Conservation (phyloP, 2,797 vertebrate species). For the Paguma larvata region DNA sequence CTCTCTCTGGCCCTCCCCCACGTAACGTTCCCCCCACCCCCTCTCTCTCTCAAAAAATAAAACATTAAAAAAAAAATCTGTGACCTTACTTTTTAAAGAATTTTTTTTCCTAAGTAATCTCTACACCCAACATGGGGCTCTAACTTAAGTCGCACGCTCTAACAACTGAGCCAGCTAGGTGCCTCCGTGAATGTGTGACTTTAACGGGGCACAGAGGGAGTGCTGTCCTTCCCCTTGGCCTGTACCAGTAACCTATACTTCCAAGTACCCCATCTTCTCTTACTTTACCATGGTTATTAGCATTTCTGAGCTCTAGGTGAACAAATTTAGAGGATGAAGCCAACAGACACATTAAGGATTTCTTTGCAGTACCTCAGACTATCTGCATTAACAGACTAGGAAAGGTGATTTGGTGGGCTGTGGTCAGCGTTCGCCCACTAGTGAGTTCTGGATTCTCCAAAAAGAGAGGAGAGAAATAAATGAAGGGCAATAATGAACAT, state of each 20-base stretch:
- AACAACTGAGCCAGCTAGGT: neutral
- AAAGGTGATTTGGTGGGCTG: neutral
- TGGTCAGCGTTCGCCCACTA: neutral
- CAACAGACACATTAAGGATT: neutral
- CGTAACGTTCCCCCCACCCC: no score
- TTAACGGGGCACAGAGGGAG: neutral
- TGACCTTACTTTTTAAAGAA: neutral
- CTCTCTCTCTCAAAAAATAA: neutral
- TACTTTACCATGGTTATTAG: neutral
- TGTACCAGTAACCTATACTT: neutral
- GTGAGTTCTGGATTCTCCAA: neutral
- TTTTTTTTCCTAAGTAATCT: neutral
- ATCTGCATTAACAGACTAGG: neutral
- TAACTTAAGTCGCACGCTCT: neutral
- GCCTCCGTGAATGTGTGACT: neutral
- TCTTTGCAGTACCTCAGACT: neutral
- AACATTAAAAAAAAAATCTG: neutral
- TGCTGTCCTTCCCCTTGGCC: neutral
- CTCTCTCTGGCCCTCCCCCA: no score
- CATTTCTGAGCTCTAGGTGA: neutral
- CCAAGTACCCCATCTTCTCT: neutral
- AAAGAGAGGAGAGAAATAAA: neutral
- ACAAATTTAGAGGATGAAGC: conserved; percentile 9
- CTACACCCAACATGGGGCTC: neutral
- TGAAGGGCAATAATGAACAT: neutral